These are phyloP conservation scores for Thaumetopoea pityocampa DNA, from an alignment of 1,140 invertebrate species.

Conservation along the genomic window DNA sequence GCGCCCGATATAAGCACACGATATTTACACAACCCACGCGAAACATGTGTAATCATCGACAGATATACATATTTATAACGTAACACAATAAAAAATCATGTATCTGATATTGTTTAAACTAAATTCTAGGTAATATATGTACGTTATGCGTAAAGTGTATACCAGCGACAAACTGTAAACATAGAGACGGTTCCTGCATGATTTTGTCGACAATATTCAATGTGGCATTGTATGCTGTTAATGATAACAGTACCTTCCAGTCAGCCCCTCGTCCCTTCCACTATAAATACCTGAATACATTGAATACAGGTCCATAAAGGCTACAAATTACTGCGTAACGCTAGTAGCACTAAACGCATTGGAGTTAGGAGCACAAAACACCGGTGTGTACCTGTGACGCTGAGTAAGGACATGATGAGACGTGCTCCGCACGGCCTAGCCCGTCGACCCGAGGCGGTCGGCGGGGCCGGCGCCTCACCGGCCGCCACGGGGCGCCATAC, in stretches of 20 bases:
- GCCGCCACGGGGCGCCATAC: constrained; percentile 67
- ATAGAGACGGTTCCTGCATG: background rate
- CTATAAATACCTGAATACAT: constrained; percentile 25
- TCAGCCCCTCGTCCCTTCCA: constrained; percentile 5
- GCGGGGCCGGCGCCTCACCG: constrained; percentile 68
- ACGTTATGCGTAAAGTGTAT: constrained; percentile 3
- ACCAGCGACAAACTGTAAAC: constrained; percentile 1
- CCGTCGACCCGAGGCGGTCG: constrained; percentile 69
- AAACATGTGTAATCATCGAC: constrained; percentile 16
- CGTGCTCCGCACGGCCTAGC: constrained; percentile 51
- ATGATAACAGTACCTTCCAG: background rate
- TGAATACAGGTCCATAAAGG: constrained; percentile 39
- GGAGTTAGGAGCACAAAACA: constrained; percentile 22
- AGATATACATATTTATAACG: too few relatives aligned
- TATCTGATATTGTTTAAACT: constrained; percentile 23
- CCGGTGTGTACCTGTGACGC: constrained; percentile 68
- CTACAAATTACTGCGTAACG: constrained; percentile 39
- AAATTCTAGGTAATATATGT: constrained; percentile 11
- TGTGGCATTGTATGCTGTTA: constrained; percentile 2
- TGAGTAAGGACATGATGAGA: constrained; percentile 75
- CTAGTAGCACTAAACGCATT: constrained; percentile 29
- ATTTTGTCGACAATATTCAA: constrained; percentile 7
- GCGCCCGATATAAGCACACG: constrained; percentile 1
- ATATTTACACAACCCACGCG: constrained; percentile 12
- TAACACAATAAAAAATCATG: constrained; percentile 25